phyloP scores from a whole-genome alignment of 1,140 invertebrate genomes.

The Pseudomyrmex sp. region DNA sequence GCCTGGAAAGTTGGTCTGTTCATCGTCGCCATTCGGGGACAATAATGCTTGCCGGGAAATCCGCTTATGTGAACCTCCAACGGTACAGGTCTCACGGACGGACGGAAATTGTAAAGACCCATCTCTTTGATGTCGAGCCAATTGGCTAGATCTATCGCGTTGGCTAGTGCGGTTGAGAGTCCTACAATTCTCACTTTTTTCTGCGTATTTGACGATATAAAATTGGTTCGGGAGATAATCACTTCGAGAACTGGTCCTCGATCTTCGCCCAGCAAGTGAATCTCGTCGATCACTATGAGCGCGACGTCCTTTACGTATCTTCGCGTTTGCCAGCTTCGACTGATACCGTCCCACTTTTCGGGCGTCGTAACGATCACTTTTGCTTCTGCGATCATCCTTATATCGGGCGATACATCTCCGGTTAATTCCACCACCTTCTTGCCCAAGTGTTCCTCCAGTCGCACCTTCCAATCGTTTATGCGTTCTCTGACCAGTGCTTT shows the following conservation, averaged over 20 bases:
- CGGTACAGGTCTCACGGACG: conserved; percentile 98
- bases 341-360: conserved; percentile 99
- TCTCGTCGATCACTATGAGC: conserved; percentile 99
- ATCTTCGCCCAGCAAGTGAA: conserved; percentile 97
- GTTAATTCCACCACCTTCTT: conserved; percentile 98
- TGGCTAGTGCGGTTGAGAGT: conserved; percentile 98
- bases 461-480: conserved; percentile 98
- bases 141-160: conserved; percentile 97
- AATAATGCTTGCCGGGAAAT: conserved; percentile 98
- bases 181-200: conserved; percentile 94
- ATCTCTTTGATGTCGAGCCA: conserved; percentile 96
- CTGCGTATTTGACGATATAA: conserved; percentile 95
- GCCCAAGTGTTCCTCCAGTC: conserved; percentile 91
- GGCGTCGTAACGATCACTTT: conserved; percentile 99
- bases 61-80: conserved; percentile 97
- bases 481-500: conserved; percentile 99
- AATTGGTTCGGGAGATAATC: conserved; percentile 95
- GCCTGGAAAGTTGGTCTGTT: conserved; percentile 99
- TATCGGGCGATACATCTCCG: conserved; percentile 97
- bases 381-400: conserved; percentile 92
- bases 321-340: conserved; percentile 98
- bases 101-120: conserved; percentile 99
- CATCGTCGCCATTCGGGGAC: conserved; percentile 99
- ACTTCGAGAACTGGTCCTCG: conserved; percentile 94
- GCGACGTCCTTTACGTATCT: conserved; percentile 97